A percentile compares a stretch with the other conserved stretches of the same genome.
Conservation (phyloP, 1,140 invertebrate species). For the Drosophila triauraria region DNA sequence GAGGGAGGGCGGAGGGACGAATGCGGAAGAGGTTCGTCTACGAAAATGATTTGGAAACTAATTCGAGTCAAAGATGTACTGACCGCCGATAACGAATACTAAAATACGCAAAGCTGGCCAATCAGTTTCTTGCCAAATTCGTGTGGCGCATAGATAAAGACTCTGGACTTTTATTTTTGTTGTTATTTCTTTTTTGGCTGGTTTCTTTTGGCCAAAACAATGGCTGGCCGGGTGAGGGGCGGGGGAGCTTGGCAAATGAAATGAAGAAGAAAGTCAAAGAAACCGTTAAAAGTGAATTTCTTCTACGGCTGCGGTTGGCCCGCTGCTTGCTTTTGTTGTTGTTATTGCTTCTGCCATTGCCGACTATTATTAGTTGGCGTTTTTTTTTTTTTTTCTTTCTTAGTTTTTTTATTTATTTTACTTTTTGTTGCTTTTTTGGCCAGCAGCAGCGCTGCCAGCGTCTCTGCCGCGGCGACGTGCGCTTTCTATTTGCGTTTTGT, state of each 20-base stretch:
- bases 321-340: constrained; percentile 31
- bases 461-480: constrained; percentile 57
- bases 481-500: constrained; percentile 84
- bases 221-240: constrained; percentile 23
- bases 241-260: constrained; percentile 62
- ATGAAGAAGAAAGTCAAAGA: constrained; percentile 79
- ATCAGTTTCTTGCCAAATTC: constrained; percentile 43
- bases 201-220: constrained; percentile 65
- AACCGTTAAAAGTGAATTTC: constrained; percentile 76
- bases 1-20: neutral
- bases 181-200: constrained; percentile 10
- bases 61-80: constrained; percentile 34
- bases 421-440: constrained; percentile 42
- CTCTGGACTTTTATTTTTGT: constrained; percentile 15
- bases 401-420: constrained; percentile 43
- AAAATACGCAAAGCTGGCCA: constrained; percentile 39
- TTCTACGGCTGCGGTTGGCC: constrained; percentile 39
- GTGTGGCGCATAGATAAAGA: constrained; percentile 60
- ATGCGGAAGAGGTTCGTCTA: constrained; percentile 29
- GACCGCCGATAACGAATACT: constrained; percentile 32
- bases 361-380: constrained; percentile 72
- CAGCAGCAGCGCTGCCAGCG: constrained; percentile 39
- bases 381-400: constrained; percentile 46
- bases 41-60: constrained; percentile 52
- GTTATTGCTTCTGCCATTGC: constrained; percentile 54